phyloP scores from a whole-genome alignment of 2,113 vertebrate genomes.

The Vidua macroura region DNA sequence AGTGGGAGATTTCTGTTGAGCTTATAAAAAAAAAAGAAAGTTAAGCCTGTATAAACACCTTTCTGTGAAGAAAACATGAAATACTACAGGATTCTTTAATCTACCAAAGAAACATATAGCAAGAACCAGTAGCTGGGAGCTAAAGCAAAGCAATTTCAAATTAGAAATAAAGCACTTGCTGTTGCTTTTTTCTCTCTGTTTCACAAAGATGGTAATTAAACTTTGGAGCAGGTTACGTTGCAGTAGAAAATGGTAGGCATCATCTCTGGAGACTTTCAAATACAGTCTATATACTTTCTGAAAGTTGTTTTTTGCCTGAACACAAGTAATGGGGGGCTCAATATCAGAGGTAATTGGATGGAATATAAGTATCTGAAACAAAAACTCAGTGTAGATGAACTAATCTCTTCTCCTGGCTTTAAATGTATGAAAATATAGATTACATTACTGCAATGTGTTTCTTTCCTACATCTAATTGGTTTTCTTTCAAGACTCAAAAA shows the following conservation, averaged over 20 bases:
- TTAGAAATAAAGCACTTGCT: conserved; percentile 16
- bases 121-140: conserved; percentile 15
- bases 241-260: not conserved
- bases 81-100: conserved; percentile 14
- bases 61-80: not conserved
- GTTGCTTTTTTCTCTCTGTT: not conserved
- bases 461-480: conserved; percentile 6
- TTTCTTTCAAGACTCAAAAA: conserved; percentile 28
- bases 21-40: not conserved
- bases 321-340: not conserved
- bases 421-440: conserved; percentile 39
- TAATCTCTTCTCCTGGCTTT: conserved; percentile 32
- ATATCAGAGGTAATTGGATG: conserved; percentile 27
- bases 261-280: conserved; percentile 11
- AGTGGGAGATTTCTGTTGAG: not conserved
- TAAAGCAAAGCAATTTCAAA: conserved; percentile 37
- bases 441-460: not conserved
- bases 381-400: conserved; percentile 34
- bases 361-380: conserved; percentile 14
- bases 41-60: conserved; percentile 29
- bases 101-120: not conserved
- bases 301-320: conserved; percentile 10
- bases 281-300: not conserved
- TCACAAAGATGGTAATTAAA: conserved; percentile 27
- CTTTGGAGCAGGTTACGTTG: not conserved